Conservation (phyloP, 1,140 invertebrate genomes). For the Nautilus pompilius region DNA sequence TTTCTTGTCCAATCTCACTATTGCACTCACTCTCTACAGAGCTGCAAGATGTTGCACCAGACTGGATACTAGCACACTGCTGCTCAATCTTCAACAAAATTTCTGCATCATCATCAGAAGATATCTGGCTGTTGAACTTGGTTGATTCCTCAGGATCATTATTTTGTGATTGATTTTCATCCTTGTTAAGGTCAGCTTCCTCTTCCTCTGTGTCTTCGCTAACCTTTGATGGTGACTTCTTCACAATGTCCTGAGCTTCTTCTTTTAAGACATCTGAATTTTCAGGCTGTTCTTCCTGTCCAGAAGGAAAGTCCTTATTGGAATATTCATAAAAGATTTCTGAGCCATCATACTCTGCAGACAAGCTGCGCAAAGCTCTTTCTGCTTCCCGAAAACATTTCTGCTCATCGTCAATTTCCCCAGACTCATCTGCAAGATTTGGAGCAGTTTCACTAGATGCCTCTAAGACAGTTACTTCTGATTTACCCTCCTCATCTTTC, state of each 20-base stretch:
- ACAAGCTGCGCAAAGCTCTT: slow-evolving; percentile 76
- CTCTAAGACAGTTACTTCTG: too few species aligned
- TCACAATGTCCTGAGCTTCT: slow-evolving; percentile 2
- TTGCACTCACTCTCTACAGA: slow-evolving; percentile 1
- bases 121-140: neutral
- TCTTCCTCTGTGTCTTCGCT: slow-evolving; percentile 10
- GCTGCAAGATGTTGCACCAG: slow-evolving; percentile 11
- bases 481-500: too few species aligned
- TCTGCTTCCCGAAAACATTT: slow-evolving; percentile 81
- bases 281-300: slow-evolving; percentile 3
- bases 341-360: slow-evolving; percentile 56
- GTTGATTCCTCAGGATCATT: slow-evolving; percentile 1
- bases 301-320: neutral
- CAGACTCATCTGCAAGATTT: slow-evolving; percentile 4
- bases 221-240: neutral
- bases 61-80: slow-evolving; percentile 58
- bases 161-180: neutral
- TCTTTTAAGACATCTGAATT: neutral
- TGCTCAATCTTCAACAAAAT: slow-evolving; percentile 60
- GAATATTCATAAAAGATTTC: neutral
- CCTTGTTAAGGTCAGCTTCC: slow-evolving; percentile 1
- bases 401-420: slow-evolving; percentile 66
- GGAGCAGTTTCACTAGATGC: slow-evolving; percentile 2
- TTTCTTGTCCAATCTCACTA: neutral
- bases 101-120: slow-evolving; percentile 50